These are phyloP conservation scores for Xylota segnis DNA, from an alignment of 2,888 invertebrate species.

Conservation along the genomic window DNA sequence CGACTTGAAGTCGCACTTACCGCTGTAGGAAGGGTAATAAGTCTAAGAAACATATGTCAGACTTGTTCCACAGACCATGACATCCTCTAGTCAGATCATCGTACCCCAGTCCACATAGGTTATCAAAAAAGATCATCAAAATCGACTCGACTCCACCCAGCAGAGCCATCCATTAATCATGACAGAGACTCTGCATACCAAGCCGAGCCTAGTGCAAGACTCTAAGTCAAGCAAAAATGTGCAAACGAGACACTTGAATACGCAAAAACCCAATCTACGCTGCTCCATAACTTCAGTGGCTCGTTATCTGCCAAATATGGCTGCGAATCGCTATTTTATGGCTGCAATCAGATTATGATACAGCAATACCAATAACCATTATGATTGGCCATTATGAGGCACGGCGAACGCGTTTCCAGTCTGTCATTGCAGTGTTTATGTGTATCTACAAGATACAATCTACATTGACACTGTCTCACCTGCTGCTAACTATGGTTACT, in stretches of 20 bases:
- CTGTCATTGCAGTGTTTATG: constrained; percentile 64
- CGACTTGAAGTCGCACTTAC: too few species aligned
- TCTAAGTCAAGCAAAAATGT: background rate
- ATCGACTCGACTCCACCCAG: background rate
- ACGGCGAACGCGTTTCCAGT: constrained; percentile 64
- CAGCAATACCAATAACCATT: constrained; percentile 71
- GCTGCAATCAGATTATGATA: constrained; percentile 73
- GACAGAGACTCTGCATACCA: background rate
- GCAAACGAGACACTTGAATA: constrained; percentile 23
- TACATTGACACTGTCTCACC: constrained; percentile 66
- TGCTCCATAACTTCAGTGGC: constrained; percentile 49
- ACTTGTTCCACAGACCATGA: too few species aligned
- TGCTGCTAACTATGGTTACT: constrained; percentile 30
- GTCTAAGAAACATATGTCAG: too few species aligned
- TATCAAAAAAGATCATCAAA: too few species aligned
- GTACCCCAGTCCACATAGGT: too few species aligned
- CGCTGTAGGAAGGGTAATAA: too few species aligned
- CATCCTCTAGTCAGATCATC: too few species aligned
- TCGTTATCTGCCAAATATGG: constrained; percentile 69
- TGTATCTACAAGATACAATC: constrained; percentile 5
- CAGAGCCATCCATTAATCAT: background rate
- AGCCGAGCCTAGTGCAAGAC: background rate
- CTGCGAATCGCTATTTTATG: constrained; percentile 67
- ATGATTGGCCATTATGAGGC: constrained; percentile 72
- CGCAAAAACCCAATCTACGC: background rate